Base-by-base conservation (phyloP, 1,140 invertebrate genomes). In the Dysdera silvatica region DNA sequence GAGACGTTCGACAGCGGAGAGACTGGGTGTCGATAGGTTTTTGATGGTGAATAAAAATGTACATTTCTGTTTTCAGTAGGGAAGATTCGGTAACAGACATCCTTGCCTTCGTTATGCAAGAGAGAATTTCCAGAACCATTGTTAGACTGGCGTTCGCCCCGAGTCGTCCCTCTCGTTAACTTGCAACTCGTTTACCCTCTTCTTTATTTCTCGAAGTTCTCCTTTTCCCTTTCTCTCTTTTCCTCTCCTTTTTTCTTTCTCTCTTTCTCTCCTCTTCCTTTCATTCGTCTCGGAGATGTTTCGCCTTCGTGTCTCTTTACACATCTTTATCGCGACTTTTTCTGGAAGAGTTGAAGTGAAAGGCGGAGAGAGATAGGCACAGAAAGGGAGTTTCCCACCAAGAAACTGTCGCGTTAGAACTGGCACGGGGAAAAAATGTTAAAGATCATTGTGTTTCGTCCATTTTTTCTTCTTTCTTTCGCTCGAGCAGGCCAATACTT, bases 381-480 rank as follows among this genome's bases (percentile, higher is more conserved):
- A 66, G 57, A 66, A 32, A 55, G 51, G 58, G 40, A 33, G 18
- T 41, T 52, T 49, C 53, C 48, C 48, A 61, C 53, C 51, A 47
- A 57, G 56, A 43, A 58, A 48, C 56, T 47, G 37, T 45, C 56
- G 40, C 49, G 47, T 51, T 60, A 48, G 52, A 53, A 61, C 54
- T 54, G n/a, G n/a, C n/a, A n/a, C n/a, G 59, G 59, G 59, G 54
- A 53, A 56, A 63, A 63, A 63, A 63, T 63, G 61, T 63, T 63
- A 63, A 63, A 63, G 52, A 63, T 63, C 52, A 63, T 63, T 63
- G 61, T 63, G 61, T 63, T 63, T 63, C 56, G 55, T 63, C n/a
- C n/a, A n/a, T n/a, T n/a, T n/a, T n/a, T n/a, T n/a, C n/a, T n/a
- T n/a, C n/a, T n/a, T n/a, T n/a, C n/a, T n/a, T n/a, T 53, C 61